phyloP scores from a whole-genome alignment of 2,888 invertebrate species.

The Euzetes globulus region DNA sequence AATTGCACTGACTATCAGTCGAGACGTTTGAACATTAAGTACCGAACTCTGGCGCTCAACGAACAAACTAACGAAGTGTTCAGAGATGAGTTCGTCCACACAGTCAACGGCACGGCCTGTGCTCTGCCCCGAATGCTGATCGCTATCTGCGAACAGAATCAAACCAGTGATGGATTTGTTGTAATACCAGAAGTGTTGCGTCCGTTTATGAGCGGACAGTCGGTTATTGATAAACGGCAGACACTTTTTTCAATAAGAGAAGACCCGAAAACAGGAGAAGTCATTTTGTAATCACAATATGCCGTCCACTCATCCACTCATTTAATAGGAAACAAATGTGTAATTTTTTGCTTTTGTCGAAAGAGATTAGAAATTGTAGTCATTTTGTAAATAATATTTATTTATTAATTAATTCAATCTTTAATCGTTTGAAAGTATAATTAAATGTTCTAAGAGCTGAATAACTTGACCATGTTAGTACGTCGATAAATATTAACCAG shows the following conservation, averaged over 20 bases:
- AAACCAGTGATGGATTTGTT: slow-evolving; percentile 43
- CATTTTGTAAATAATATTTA: too few species aligned
- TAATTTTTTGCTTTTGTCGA: too few species aligned
- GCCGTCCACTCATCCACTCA: too few species aligned
- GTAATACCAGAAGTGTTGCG: slow-evolving; percentile 40
- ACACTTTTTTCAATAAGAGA: slow-evolving; percentile 14
- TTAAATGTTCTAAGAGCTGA: too few species aligned
- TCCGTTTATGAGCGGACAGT: slow-evolving; percentile 39
- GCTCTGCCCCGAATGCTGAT: too few species aligned
- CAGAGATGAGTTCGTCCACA: slow-evolving; percentile 49
- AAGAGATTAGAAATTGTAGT: too few species aligned
- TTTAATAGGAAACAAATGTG: too few species aligned
- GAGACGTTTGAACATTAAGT: slow-evolving; percentile 73
- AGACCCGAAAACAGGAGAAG: slow-evolving; percentile 11
- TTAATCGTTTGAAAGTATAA: too few species aligned
- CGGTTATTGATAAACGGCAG: slow-evolving; percentile 15
- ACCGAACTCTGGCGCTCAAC: slow-evolving; percentile 22
- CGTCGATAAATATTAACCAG: too few species aligned
- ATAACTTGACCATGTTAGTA: too few species aligned
- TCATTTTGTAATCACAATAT: slow-evolving; percentile 3
- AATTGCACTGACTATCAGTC: slow-evolving; percentile 97
- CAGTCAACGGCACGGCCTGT: too few species aligned
- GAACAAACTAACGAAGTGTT: slow-evolving; percentile 41
- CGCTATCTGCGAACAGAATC: slow-evolving; percentile 64
- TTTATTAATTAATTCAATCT: too few species aligned